Conservation (phyloP, 1,140 invertebrate genomes). For the Apocrypta bakeri region DNA sequence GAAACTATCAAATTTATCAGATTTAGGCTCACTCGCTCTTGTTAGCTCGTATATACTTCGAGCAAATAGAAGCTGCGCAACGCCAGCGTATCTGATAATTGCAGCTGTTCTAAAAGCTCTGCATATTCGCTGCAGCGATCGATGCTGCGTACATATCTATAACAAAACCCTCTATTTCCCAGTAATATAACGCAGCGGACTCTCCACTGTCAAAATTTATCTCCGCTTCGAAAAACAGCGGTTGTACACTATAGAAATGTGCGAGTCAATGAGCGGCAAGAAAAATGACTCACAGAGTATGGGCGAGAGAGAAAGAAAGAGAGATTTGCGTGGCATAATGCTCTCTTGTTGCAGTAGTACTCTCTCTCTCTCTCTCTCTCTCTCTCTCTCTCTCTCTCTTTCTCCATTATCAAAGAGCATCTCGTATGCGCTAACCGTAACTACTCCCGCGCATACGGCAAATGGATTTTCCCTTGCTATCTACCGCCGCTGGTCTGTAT, state of each 20-base stretch:
- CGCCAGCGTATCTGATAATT: neutral
- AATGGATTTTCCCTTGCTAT: conserved; percentile 17
- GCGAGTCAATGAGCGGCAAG: no score
- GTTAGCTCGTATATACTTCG: neutral
- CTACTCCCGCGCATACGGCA: neutral
- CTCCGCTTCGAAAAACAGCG: neutral
- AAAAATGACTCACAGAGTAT: no score
- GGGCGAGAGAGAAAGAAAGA: neutral
- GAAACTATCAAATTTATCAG: neutral
- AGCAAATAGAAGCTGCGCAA: neutral
- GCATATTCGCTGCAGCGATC: neutral
- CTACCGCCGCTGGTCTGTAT: neutral
- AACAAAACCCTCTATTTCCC: neutral
- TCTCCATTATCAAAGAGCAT: conserved; percentile 24
- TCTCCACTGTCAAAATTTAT: neutral
- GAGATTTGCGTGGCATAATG: neutral
- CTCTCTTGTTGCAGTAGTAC: neutral
- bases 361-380: neutral
- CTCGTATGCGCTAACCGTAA: neutral
- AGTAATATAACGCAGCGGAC: neutral
- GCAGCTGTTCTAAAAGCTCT: neutral
- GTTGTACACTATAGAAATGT: neutral
- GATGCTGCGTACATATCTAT: neutral
- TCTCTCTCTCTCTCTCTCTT: no score
- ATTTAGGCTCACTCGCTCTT: neutral